These are phyloP conservation scores for Patella depressa DNA, from an alignment of 2,888 invertebrate genomes.

Conservation along the genomic window DNA sequence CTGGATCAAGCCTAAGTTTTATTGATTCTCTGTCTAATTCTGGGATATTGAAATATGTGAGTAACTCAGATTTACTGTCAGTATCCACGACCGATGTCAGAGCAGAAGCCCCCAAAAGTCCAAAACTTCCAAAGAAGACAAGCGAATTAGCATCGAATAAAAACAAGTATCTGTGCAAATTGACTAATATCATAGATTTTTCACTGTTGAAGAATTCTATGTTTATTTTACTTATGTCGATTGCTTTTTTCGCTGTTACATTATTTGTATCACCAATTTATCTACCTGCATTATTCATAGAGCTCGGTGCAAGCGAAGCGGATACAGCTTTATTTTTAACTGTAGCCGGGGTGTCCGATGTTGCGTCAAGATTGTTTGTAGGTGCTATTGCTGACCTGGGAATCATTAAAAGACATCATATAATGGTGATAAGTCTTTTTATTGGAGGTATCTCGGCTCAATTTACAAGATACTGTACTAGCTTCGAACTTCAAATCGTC, in stretches of 20 bases:
- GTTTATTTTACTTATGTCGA: not conserved
- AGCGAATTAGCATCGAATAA: too few relatives aligned
- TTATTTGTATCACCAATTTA: not conserved
- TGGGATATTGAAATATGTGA: too few relatives aligned
- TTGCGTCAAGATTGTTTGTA: slow-evolving; percentile 25
- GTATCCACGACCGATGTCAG: too few relatives aligned
- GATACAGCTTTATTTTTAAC: slow-evolving; percentile 28
- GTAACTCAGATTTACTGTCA: too few relatives aligned
- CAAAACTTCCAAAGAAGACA: too few relatives aligned
- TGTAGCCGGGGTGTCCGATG: slow-evolving; percentile 27
- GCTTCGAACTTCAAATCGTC: slow-evolving; percentile 35
- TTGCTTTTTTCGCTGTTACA: not conserved
- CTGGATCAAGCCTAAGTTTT: too few relatives aligned
- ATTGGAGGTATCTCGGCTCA: slow-evolving; percentile 16
- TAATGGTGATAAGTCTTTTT: slow-evolving; percentile 24
- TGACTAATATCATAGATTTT: not conserved
- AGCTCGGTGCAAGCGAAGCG: slow-evolving; percentile 20
- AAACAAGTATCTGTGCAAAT: too few relatives aligned
- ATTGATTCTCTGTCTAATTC: too few relatives aligned
- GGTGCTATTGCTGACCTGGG: slow-evolving; percentile 32
- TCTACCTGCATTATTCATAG: not conserved
- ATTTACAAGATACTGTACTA: slow-evolving; percentile 29
- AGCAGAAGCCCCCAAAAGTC: too few relatives aligned
- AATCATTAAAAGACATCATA: slow-evolving; percentile 23
- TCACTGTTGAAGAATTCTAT: not conserved